A percentile compares a stretch with the other conserved stretches of the same genome.
phyloP scores from a whole-genome alignment of 1,140 invertebrate genomes.

The Liolophura sinensis region DNA sequence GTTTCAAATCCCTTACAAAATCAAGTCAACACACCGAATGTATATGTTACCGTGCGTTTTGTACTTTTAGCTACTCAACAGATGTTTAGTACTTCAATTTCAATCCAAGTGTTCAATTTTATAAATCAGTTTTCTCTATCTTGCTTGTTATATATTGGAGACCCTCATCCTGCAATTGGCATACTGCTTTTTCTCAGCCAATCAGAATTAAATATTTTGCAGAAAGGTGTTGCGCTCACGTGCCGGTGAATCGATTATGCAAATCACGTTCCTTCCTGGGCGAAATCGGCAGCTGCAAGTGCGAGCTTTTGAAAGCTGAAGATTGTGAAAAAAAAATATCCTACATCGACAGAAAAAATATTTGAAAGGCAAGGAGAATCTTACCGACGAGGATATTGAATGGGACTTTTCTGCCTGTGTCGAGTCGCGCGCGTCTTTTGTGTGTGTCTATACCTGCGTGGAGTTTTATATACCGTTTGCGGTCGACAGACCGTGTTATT shows the following conservation, averaged over 20 bases:
- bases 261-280: background rate
- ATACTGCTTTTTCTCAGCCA: slow-evolving; percentile 5
- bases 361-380: background rate
- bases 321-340: background rate
- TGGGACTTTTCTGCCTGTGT: background rate
- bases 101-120: too few relatives aligned
- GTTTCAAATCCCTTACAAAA: too few relatives aligned
- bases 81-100: too few relatives aligned
- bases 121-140: too few relatives aligned
- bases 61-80: too few relatives aligned
- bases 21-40: too few relatives aligned
- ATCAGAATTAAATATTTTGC: slow-evolving; percentile 1
- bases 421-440: background rate
- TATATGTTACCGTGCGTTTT: too few relatives aligned
- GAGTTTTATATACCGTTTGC: background rate
- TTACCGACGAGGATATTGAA: background rate
- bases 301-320: slow-evolving; percentile 1
- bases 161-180: slow-evolving; percentile 1
- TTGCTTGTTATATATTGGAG: too few relatives aligned
- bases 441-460: background rate
- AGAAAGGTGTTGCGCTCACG: slow-evolving; percentile 8
- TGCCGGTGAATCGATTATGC: slow-evolving; percentile 1
- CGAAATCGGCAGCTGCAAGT: slow-evolving; percentile 4
- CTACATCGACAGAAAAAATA: background rate
- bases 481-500: too few relatives aligned